Evolutionary conservation across 2,113 vertebrate species (phyloP).

Genomic region (Nyctereutes procyonoides): DNA sequence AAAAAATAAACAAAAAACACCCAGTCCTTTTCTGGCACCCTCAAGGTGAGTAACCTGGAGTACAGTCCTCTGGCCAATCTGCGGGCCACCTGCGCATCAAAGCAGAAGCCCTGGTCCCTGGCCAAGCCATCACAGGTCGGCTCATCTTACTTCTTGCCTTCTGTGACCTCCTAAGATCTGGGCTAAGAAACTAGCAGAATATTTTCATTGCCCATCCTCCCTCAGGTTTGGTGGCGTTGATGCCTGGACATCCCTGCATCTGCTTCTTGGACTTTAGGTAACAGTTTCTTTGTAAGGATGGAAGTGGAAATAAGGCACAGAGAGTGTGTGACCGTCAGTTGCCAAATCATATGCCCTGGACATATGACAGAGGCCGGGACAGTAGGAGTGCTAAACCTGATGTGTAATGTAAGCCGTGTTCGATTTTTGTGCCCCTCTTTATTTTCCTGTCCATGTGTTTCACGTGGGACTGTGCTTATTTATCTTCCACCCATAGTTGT

Average conservation of each 20-base stretch:
- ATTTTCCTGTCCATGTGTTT: constrained; percentile 22
- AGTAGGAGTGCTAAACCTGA: neutral
- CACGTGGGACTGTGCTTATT: neutral
- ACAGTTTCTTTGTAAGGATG: neutral
- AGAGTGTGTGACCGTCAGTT: neutral
- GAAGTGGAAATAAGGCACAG: neutral
- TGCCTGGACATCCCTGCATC: neutral
- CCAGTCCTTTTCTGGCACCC: neutral
- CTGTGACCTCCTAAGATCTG: neutral
- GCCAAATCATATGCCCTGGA: neutral
- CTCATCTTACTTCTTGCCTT: neutral
- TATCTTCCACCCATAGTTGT: neutral
- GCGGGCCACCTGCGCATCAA: neutral
- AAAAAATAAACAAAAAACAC: too few relatives aligned
- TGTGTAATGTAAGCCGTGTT: neutral
- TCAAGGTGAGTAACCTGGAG: neutral
- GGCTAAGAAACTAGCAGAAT: neutral
- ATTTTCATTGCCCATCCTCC: neutral
- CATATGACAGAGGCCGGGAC: neutral
- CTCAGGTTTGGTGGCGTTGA: neutral
- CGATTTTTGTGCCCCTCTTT: neutral
- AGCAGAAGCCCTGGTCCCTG: neutral
- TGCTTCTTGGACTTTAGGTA: neutral
- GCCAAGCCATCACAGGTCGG: neutral
- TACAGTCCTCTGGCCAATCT: fast-evolving